Base-by-base conservation (phyloP, 2,113 vertebrate species). In the Todiramphus chloris region DNA sequence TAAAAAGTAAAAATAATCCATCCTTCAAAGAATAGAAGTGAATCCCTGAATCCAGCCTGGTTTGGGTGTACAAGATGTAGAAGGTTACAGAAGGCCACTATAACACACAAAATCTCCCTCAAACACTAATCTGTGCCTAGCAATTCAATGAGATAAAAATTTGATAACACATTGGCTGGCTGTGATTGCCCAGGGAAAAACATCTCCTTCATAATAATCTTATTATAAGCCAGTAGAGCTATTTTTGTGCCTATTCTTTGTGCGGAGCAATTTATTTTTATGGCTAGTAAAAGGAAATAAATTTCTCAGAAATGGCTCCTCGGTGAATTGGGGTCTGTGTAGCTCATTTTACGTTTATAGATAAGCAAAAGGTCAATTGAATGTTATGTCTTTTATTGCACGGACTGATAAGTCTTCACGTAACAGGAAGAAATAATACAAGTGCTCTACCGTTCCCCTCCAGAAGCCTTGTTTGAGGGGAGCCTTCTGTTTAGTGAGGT, bases 341-440 rank as follows among this genome's bases (percentile, higher is more conserved):
- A 92, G 96, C 97, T 97, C 97, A 94, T 96, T 98, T 97, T 97
- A 97, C 12, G 3, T 98, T 98, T 98, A 97, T 94, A 98, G 98
- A 98, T 97, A 98, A 98, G 98, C 97, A 97, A 98, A 97, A 98
- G 98, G 98, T 98, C 98, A 98, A 98, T 94, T 97, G 97, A 98
- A 98, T 98, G 97, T 97, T 96, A 97, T 81, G 94, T 97, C 94
- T 97, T 97, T 97, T 95, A 95, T 78, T 44, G 93, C 27, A 60
- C 0, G 10, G 81, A 46, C 56, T 78, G 37, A 85, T 75, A 50
- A 92, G 72, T 89, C 55, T 46, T 81, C 46, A 41, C 35, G 8
- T 70, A 67, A 31, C 13, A 4, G 41, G 43, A 72, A 85, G 83
- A 87, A 95, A 93, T 70, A 93, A 94, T 77, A 79, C 80, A 62